phyloP scores from a whole-genome alignment of 2,888 invertebrate genomes.

The Microchrysa polita region DNA sequence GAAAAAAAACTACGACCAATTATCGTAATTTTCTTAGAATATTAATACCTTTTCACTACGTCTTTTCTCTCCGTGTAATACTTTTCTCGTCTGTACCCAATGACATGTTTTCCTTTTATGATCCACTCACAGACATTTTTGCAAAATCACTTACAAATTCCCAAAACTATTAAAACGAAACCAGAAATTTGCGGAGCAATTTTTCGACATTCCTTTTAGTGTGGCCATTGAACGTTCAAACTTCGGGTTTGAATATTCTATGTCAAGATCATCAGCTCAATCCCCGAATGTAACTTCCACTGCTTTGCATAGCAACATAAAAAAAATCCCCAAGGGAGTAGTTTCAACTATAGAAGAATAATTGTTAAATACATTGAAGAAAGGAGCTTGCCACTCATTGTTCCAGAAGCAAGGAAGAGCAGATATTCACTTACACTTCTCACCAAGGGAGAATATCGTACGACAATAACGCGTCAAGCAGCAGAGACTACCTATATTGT shows the following conservation, averaged over 20 bases:
- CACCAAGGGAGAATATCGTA: neutral
- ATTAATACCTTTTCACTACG: too few species aligned
- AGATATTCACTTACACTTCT: constrained; percentile 7
- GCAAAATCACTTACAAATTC: constrained; percentile 49
- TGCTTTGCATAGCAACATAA: constrained; percentile 23
- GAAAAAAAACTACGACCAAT: too few species aligned
- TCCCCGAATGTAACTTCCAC: constrained; percentile 33
- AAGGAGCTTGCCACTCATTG: constrained; percentile 13
- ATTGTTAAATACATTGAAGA: constrained; percentile 50
- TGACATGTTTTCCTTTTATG: too few species aligned
- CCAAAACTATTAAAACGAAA: constrained; percentile 49
- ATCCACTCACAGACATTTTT: too few species aligned
- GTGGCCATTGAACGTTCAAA: constrained; percentile 21
- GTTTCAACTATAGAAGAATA: constrained; percentile 47
- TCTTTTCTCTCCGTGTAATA: too few species aligned
- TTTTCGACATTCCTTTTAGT: constrained; percentile 26
- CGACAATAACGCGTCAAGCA: constrained; percentile 36
- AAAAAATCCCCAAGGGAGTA: constrained; percentile 36
- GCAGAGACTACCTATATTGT: constrained; percentile 19
- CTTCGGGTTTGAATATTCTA: constrained; percentile 40
- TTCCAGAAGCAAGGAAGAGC: neutral
- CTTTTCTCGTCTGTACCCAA: too few species aligned
- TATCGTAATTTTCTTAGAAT: too few species aligned
- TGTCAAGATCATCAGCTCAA: constrained; percentile 45
- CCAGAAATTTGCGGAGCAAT: constrained; percentile 49